A percentile compares a stretch with the other conserved stretches of the same genome.
Conservation (phyloP, 2,113 vertebrate species). For the Istiophorus platypterus region DNA sequence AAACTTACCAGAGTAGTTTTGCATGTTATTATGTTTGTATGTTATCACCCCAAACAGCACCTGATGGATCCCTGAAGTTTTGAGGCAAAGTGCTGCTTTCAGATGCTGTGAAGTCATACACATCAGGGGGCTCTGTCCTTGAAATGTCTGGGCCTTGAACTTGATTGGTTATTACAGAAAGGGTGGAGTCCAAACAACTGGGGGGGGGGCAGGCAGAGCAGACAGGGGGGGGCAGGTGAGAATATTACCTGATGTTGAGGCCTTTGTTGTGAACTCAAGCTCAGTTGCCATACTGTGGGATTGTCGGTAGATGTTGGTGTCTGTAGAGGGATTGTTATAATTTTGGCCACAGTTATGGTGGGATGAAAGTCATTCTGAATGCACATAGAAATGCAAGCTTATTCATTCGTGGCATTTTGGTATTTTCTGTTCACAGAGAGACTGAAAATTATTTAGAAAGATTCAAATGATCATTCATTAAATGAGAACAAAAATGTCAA, state of each 20-base stretch:
- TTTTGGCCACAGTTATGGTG: not conserved
- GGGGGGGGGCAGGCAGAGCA: not conserved
- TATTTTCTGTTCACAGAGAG: not conserved
- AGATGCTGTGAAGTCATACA: slow-evolving; percentile 16
- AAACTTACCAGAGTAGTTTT: slow-evolving; percentile 70
- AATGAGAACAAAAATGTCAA: not conserved
- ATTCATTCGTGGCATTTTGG: not conserved
- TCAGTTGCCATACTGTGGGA: not conserved
- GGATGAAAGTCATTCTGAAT: not conserved
- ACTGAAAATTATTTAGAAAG: not conserved
- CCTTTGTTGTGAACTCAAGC: slow-evolving; percentile 14
- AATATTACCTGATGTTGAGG: slow-evolving; percentile 17
- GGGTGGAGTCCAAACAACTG: slow-evolving; percentile 46
- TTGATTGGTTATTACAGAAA: slow-evolving; percentile 64
- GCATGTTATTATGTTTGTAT: slow-evolving; percentile 45
- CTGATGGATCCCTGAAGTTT: not conserved
- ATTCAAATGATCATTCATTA: not conserved
- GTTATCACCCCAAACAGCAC: not conserved
- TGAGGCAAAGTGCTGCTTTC: slow-evolving; percentile 33
- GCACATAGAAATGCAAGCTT: not conserved
- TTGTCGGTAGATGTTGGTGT: slow-evolving; percentile 4
- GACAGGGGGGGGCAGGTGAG: slow-evolving; percentile 37
- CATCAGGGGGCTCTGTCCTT: slow-evolving; percentile 21
- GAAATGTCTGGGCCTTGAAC: slow-evolving; percentile 44
- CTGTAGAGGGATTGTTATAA: not conserved